phyloP scores from a whole-genome alignment of 2,113 vertebrate species.

The Mustela nigripes region DNA sequence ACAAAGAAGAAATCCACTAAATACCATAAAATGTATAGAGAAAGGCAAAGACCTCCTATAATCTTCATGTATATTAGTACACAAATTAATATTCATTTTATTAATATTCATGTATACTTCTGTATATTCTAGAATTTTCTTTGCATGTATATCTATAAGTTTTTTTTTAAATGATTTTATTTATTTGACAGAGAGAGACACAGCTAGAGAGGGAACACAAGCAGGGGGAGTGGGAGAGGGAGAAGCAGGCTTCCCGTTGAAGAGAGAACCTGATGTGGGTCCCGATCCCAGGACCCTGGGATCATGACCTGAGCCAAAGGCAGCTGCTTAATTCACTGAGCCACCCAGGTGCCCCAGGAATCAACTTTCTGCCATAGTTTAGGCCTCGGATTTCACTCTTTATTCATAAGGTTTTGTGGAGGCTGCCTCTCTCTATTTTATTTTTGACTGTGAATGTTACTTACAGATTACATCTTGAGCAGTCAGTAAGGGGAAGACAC shows the following conservation, averaged over 20 bases:
- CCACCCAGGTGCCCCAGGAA: neutral
- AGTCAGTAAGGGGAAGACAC: neutral
- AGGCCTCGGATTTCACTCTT: neutral
- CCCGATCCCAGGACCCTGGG: too few relatives aligned
- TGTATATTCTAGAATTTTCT: neutral
- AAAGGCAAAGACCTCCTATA: conserved; percentile 14
- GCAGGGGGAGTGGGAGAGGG: too few relatives aligned
- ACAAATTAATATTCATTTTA: neutral
- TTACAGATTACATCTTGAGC: neutral
- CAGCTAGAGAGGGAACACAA: too few relatives aligned
- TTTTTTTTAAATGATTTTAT: neutral
- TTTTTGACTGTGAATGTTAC: neutral
- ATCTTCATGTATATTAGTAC: neutral
- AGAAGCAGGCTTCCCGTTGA: too few relatives aligned
- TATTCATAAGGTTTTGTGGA: neutral
- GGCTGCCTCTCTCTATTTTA: neutral
- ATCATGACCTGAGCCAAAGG: too few relatives aligned
- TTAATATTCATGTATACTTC: neutral
- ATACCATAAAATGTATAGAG: neutral
- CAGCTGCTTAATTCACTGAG: too few relatives aligned
- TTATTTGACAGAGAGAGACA: too few relatives aligned
- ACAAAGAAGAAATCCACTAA: neutral
- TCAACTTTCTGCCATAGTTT: neutral
- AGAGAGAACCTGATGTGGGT: too few relatives aligned
- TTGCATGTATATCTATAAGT: neutral